These are phyloP conservation scores for Nephrotoma guestfalica DNA, from an alignment of 2,888 invertebrate genomes.

Conservation along the genomic window DNA sequence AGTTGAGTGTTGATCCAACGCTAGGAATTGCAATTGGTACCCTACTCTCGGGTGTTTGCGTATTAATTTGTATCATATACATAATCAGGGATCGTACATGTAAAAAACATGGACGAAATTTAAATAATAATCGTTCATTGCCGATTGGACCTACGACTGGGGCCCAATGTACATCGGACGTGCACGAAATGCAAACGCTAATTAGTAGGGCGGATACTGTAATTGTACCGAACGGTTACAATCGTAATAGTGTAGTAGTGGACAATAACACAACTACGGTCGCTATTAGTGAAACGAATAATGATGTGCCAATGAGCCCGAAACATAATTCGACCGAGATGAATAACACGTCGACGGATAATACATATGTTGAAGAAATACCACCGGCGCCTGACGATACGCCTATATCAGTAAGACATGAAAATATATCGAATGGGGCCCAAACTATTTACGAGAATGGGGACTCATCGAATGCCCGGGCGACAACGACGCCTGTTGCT, in stretches of 20 bases:
- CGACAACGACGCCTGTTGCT: background rate
- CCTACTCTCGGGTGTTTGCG: slow-evolving; percentile 23
- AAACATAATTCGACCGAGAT: background rate
- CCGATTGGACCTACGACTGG: slow-evolving; percentile 14
- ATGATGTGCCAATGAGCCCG: background rate
- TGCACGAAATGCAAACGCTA: slow-evolving; percentile 32
- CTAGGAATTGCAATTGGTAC: slow-evolving; percentile 23
- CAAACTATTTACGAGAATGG: background rate
- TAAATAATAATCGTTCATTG: slow-evolving; percentile 3
- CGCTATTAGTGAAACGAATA: background rate
- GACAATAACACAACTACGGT: background rate
- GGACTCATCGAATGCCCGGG: background rate
- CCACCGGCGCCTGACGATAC: background rate
- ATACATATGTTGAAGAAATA: background rate
- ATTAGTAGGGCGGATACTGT: slow-evolving; percentile 20
- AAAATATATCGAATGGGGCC: background rate
- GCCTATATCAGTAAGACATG: background rate
- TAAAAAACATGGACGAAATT: slow-evolving; percentile 21
- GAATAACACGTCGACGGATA: background rate
- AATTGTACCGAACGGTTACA: slow-evolving; percentile 2
- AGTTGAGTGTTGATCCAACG: background rate
- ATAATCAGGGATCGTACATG: slow-evolving; percentile 26
- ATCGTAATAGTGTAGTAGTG: background rate
- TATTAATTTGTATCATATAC: slow-evolving; percentile 24
- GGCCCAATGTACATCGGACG: slow-evolving; percentile 22